Conservation (phyloP, 2,797 vertebrate species). For the Enteromius afrohamiltoni region DNA sequence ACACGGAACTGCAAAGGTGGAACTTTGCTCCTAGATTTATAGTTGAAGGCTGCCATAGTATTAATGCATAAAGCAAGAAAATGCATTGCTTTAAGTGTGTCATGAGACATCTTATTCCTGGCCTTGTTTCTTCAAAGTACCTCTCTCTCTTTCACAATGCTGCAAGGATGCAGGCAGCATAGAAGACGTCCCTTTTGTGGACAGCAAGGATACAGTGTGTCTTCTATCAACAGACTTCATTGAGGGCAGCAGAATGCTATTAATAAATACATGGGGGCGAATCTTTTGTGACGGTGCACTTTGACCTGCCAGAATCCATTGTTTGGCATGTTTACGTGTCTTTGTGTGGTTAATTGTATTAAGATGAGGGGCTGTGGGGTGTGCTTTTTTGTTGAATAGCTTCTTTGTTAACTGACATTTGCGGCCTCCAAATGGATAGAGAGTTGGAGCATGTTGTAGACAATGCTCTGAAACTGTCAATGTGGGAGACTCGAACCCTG, state of each 20-base stretch:
- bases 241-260: conserved; percentile 41
- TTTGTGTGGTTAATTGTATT: conserved; percentile 78
- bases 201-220: conserved; percentile 15
- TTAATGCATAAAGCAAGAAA: conserved; percentile 3
- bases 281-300: conserved; percentile 39
- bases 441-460: conserved; percentile 71
- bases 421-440: conserved; percentile 76
- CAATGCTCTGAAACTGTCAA: conserved; percentile 69
- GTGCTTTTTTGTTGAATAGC: conserved; percentile 75
- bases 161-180: conserved; percentile 11
- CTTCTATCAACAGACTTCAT: conserved; percentile 12
- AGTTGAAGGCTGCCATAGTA: neutral
- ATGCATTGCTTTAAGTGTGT: conserved; percentile 20
- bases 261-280: conserved; percentile 37
- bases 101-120: conserved; percentile 25
- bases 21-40: neutral
- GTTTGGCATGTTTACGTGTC: conserved; percentile 74
- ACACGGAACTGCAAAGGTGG: neutral
- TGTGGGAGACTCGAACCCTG: conserved; percentile 16
- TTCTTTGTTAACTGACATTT: conserved; percentile 81
- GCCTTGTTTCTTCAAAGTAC: conserved; percentile 39
- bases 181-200: conserved; percentile 26
- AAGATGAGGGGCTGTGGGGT: conserved; percentile 49
- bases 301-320: conserved; percentile 30
- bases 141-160: neutral